Evolutionary conservation across 2,113 vertebrate species (phyloP).

Genomic region (Cinclus cinclus): DNA sequence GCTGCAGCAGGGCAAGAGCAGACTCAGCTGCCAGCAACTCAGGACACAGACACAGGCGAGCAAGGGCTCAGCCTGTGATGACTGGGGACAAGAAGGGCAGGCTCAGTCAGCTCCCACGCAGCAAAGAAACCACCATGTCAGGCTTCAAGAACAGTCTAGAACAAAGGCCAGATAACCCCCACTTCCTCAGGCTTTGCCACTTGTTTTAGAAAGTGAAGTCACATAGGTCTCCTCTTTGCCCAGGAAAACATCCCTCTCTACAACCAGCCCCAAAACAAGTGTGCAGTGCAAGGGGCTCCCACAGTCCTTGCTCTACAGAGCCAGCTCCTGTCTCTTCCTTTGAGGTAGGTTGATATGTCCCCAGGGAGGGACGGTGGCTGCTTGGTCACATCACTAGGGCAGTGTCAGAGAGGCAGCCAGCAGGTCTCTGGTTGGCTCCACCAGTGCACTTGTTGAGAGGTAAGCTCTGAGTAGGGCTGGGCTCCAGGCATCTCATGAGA

Average conservation of each 20-base stretch:
- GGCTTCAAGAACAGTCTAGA: neutral
- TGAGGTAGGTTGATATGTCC: conserved; percentile 63
- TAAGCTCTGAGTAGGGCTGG: conserved; percentile 29
- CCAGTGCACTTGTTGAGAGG: conserved; percentile 58
- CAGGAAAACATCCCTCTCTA: neutral
- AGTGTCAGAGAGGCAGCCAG: conserved; percentile 4
- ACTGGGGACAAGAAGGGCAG: neutral
- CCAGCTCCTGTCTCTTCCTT: conserved; percentile 10
- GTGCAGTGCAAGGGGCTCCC: neutral
- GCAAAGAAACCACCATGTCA: neutral
- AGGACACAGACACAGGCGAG: accelerated
- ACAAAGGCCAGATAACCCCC: neutral
- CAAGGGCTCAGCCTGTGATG: neutral
- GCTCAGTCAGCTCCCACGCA: neutral
- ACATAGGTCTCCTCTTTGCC: neutral
- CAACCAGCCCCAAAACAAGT: neutral
- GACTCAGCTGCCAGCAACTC: neutral
- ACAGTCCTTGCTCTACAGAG: neutral
- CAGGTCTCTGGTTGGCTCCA: conserved; percentile 13
- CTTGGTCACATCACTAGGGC: conserved; percentile 22
- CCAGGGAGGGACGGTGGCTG: neutral
- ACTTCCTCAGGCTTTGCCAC: neutral
- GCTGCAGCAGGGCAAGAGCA: neutral
- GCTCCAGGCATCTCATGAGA: conserved; percentile 27
- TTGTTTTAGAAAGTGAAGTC: neutral